Base-by-base conservation (phyloP, 2,113 vertebrate species). In the Nyctereutes procyonoides region DNA sequence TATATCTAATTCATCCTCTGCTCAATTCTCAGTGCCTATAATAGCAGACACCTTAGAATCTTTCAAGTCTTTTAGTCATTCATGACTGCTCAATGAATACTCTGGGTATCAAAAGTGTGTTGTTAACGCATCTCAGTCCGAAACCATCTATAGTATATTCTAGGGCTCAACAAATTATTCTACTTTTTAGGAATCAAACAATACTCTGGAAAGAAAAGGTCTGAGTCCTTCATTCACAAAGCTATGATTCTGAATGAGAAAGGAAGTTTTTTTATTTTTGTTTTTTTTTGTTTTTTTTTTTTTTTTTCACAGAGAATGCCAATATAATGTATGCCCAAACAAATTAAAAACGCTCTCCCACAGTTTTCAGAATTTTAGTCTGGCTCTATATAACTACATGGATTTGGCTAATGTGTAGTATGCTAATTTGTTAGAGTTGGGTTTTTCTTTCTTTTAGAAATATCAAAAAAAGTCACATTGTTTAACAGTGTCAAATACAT, bases 361-460 rank as follows among this genome's bases (percentile, higher is more conserved):
- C 24, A 26, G 51, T 84, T 69, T 96, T 88, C 32, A 74, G 28
- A 71, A 90, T 83, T 30, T 69, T 53, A 88, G 32, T 26, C 20
- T 26, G 62, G n/a, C 48, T 79, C 14, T 55, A 55, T 22, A 28
- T 56, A 90, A 79, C 62, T n/a, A 35, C 17, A 22, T 63, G 16
- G 22, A 87, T 86, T 77, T 74, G 15, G 22, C 69, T 55, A n/a
- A 55, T 28, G 35, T 4, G 2, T n/a, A 81, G 22, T 86, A 90
- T 89, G 69, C 79, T 77, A 32, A 35, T 86, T 86, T 94, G 30
- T 14, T 19, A 88, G 1, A 95, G 8, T 58, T 43, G 15, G 80
- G 11, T 81, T 74, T 91, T 94, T 88, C 15, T 85, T 60, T 65
- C 32, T 92, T 95, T 86, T 88, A 43, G 38, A 91, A 85, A 91